Evolutionary conservation across 2,888 invertebrate genomes (phyloP).

Genomic region (Chymomyza caudatula): DNA sequence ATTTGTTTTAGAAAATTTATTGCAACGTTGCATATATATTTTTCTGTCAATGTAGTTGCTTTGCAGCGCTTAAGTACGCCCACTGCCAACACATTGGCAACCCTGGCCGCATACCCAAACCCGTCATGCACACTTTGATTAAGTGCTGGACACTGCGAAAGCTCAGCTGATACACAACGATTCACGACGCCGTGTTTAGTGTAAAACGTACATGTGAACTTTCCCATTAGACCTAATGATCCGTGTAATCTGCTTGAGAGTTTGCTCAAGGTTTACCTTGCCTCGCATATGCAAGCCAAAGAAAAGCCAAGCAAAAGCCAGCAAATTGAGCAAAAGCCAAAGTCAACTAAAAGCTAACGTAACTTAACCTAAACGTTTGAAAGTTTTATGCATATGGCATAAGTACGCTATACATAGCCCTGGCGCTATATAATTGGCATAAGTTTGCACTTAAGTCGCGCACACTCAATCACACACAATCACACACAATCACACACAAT

Average conservation of each 20-base stretch:
- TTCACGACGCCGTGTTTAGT: conserved; percentile 43
- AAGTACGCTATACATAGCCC: conserved; percentile 30
- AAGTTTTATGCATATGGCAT: conserved; percentile 14
- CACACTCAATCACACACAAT: conserved; percentile 35
- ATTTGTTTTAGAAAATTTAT: too few species aligned
- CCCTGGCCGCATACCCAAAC: not conserved
- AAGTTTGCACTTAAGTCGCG: conserved; percentile 68
- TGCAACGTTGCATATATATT: not conserved
- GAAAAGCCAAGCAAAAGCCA: not conserved
- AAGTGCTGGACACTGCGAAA: conserved; percentile 52
- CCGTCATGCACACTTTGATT: conserved; percentile 58
- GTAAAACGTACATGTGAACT: conserved; percentile 57
- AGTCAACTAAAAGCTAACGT: not conserved
- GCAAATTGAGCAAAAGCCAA: conserved; percentile 6
- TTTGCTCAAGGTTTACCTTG: not conserved
- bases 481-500: not conserved
- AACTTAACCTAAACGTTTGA: not conserved
- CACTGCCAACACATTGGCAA: too few species aligned
- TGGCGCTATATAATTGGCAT: conserved; percentile 61
- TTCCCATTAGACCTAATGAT: conserved; percentile 66
- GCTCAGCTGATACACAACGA: not conserved
- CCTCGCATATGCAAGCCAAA: too few species aligned
- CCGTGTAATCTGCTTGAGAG: conserved; percentile 58
- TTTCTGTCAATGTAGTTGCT: not conserved
- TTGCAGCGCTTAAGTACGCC: not conserved